Evolutionary conservation across 2,113 vertebrate species (phyloP).

Genomic region (Pachypanchax playfairii): DNA sequence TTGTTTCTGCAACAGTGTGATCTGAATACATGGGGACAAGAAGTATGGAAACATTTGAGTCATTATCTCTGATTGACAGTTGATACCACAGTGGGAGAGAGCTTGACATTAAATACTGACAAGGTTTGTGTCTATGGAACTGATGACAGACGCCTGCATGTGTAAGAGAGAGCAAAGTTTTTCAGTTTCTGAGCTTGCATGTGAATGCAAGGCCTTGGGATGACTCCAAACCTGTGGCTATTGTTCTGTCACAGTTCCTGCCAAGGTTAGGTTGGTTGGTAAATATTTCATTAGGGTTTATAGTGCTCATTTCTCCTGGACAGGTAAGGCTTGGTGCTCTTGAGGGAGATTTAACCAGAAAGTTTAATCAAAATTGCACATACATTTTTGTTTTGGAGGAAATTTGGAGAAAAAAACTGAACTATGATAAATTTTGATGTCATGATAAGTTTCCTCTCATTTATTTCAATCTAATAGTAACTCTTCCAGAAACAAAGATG

Average conservation of each 20-base stretch:
- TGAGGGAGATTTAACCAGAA: no score
- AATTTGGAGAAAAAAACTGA: no score
- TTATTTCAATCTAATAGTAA: no score
- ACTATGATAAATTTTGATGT: no score
- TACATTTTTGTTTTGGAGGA: no score
- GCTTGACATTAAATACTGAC: constrained; percentile 46
- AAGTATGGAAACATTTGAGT: constrained; percentile 69
- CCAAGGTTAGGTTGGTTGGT: constrained; percentile 43
- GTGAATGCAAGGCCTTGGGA: constrained; percentile 15
- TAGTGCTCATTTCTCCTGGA: constrained; percentile 32
- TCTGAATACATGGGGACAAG: constrained; percentile 45
- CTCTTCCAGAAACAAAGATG: no score
- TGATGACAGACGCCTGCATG: constrained; percentile 21
- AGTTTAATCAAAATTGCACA: no score
- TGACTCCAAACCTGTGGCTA: constrained; percentile 26
- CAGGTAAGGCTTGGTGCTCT: constrained; percentile 29
- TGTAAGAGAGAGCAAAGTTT: background rate
- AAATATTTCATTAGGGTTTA: constrained; percentile 55
- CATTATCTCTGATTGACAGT: constrained; percentile 65
- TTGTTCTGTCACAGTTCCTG: constrained; percentile 23
- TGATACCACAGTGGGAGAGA: constrained; percentile 58
- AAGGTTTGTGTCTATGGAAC: constrained; percentile 25
- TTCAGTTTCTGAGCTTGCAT: constrained; percentile 4
- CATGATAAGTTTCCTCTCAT: no score
- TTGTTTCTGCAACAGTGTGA: constrained; percentile 54